These are phyloP conservation scores for Psilanteris sp. DNA, from an alignment of 1,140 invertebrate genomes.

Conservation along the genomic window DNA sequence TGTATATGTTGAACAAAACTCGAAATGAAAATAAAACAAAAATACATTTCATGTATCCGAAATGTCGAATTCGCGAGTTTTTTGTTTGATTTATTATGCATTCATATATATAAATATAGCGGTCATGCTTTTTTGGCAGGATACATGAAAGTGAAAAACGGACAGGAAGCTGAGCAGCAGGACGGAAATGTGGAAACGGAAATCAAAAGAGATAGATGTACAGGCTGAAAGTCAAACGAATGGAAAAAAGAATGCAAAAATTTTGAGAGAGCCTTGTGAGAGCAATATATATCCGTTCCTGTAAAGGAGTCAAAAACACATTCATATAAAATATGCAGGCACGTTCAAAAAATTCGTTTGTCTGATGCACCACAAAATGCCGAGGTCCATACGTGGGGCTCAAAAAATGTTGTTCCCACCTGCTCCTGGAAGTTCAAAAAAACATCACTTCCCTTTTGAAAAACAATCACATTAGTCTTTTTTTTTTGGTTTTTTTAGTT, in stretches of 20 bases:
- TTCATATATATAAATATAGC: too few species aligned
- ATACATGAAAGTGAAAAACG: slow-evolving; percentile 54
- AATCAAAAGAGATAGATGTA: too few species aligned
- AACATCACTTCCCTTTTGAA: slow-evolving; percentile 81
- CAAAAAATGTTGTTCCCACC: slow-evolving; percentile 80
- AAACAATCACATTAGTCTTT: slow-evolving; percentile 78
- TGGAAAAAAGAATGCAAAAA: slow-evolving; percentile 49
- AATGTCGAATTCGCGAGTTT: slow-evolving; percentile 42
- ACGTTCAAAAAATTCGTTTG: slow-evolving; percentile 78
- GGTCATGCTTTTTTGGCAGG: slow-evolving; percentile 51
- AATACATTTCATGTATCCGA: slow-evolving; percentile 50
- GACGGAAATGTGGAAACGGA: slow-evolving; percentile 18
- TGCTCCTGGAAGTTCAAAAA: slow-evolving; percentile 81
- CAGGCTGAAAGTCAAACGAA: too few species aligned
- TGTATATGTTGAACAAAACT: too few species aligned
- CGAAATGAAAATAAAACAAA: slow-evolving; percentile 26
- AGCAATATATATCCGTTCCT: slow-evolving; percentile 79
- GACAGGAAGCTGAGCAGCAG: slow-evolving; percentile 24
- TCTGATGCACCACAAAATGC: slow-evolving; percentile 80
- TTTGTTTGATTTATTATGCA: slow-evolving; percentile 13
- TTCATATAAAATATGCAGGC: slow-evolving; percentile 80
- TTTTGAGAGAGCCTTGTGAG: slow-evolving; percentile 65
- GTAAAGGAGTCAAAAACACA: slow-evolving; percentile 80
- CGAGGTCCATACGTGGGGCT: slow-evolving; percentile 79
- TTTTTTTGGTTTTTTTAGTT: too few species aligned